These are phyloP conservation scores for Myocastor coypus DNA, from an alignment of 2,113 vertebrate species.

Conservation along the genomic window DNA sequence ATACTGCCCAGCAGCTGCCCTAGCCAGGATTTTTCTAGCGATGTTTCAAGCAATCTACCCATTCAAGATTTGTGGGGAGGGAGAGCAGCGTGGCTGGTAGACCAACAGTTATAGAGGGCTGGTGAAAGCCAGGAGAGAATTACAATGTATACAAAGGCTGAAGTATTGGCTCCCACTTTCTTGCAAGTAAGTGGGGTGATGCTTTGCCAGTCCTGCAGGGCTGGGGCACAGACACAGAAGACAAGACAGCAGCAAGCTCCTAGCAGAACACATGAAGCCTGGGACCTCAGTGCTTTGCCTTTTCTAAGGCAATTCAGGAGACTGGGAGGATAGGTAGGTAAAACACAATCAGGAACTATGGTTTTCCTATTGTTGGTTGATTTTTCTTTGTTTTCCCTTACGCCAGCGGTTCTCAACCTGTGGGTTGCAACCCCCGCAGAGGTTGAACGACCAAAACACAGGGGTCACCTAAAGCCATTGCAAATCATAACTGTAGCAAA, in stretches of 20 bases:
- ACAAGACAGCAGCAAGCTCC: background rate
- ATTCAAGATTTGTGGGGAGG: background rate
- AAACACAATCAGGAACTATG: slow-evolving; percentile 25
- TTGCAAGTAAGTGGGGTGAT: background rate
- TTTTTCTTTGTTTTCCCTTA: background rate
- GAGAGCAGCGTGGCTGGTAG: background rate
- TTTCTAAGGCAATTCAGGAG: slow-evolving; percentile 16
- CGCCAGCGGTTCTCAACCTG: too few species aligned
- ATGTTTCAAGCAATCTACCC: background rate
- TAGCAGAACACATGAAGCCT: background rate
- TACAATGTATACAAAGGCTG: background rate
- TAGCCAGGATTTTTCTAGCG: background rate
- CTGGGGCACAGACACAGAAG: background rate
- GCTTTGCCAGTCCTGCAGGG: background rate
- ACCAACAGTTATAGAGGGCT: background rate
- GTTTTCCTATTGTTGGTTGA: background rate
- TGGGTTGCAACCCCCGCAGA: too few species aligned
- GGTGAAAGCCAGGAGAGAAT: background rate
- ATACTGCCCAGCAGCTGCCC: slow-evolving; percentile 67
- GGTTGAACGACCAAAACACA: too few species aligned
- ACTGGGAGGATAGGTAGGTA: slow-evolving; percentile 15
- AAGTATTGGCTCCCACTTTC: background rate
- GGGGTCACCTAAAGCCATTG: too few species aligned
- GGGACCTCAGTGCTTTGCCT: slow-evolving; percentile 24
- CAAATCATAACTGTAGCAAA: too few species aligned